Base-by-base conservation (phyloP, 2,888 invertebrate genomes). In the Nomada lathburiana region DNA sequence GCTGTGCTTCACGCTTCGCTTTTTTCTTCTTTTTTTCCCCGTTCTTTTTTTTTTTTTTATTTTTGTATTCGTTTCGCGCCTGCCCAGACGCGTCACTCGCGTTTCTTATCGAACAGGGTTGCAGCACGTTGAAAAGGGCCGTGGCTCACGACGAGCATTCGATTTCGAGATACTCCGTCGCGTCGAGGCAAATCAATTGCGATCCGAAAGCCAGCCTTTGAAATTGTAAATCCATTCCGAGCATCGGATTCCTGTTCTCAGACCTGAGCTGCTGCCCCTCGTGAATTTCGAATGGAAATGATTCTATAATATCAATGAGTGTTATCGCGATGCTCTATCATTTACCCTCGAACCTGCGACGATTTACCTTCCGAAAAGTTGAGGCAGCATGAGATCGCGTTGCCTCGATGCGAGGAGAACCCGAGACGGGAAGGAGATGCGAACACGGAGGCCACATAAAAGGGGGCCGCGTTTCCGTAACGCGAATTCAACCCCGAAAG, bases 1-100 rank as follows among this genome's bases (percentile, higher is more conserved):
- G 59, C 76, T 80, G 73, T 68, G 83, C 80, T 84, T 84, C 65
- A 63, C 53, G 78, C 74, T 68, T 79, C 75, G 64, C 75, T 70
- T 83, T 69, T 59, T 36, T 36, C 36, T 7, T 36, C 36, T 5
- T 7, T 0, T 36, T 7, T 36, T 36, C 7, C 7, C 7, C 1
- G 0, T 36, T 36, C 7, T 73, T 75, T 76, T 52, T 5, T 60
- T 75, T 76, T 55, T 52, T 73, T 77, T 76, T 55, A n/a, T 64
- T 65, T 78, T 82, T 60, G 59, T 47, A 69, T 29, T 78, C 68
- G 62, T 80, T 76, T 64, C 65, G 60, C 55, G 80, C 72, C 69
- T 47, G 62, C 60, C 73, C 67, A 73, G 44, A 29, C 70, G 65
- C 63, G 72, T 62, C 55, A 60, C 74, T 64, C 71, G 78, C 47